phyloP scores from a whole-genome alignment of 2,797 vertebrate genomes.

The Platyrinchus mystaceus region DNA sequence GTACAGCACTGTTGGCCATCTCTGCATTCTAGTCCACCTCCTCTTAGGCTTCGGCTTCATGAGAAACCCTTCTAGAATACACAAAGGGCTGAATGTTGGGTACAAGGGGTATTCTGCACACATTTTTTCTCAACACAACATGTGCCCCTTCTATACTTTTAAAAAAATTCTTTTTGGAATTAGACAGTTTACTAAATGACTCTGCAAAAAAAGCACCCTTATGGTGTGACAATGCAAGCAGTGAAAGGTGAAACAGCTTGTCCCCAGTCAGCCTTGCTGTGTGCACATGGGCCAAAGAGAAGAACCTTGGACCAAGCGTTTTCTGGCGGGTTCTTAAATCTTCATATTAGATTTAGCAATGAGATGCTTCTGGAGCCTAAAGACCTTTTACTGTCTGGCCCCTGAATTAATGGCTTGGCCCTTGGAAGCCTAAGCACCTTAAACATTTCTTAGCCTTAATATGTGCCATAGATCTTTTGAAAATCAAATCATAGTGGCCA shows the following conservation, averaged over 20 bases:
- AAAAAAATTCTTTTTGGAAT: background rate
- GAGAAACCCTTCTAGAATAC: background rate
- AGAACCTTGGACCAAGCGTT: background rate
- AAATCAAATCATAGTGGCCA: background rate
- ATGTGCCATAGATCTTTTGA: background rate
- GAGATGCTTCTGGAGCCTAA: background rate
- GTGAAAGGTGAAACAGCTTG: background rate
- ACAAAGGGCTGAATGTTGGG: background rate
- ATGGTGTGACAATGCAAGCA: background rate
- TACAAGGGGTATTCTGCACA: background rate
- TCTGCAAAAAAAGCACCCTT: rapidly evolving
- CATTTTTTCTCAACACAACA: background rate
- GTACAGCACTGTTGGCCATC: background rate
- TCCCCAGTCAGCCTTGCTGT: background rate
- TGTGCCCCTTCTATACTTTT: background rate
- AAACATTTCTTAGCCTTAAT: background rate
- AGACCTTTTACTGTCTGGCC: background rate
- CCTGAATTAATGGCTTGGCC: background rate
- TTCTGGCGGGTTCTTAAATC: background rate
- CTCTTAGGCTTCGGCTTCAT: background rate
- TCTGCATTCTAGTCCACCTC: background rate
- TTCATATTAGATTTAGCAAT: background rate
- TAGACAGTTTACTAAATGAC: background rate
- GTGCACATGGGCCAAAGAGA: background rate
- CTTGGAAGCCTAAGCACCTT: background rate